Evolutionary conservation across 2,888 invertebrate genomes (phyloP).

Genomic region (Bombyx huttoni): DNA sequence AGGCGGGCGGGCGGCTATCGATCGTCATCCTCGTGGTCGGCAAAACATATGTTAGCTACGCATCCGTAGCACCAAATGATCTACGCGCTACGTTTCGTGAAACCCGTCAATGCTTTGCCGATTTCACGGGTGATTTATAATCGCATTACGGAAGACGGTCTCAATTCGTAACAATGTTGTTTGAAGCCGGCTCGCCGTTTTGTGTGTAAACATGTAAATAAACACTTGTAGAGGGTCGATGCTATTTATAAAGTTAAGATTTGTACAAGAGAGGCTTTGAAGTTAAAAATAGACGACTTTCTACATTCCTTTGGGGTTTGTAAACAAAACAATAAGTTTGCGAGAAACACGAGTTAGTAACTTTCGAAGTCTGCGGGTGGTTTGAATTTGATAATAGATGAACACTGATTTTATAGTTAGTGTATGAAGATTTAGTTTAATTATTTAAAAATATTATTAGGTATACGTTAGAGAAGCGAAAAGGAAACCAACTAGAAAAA

Average conservation of each 20-base stretch:
- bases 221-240: constrained; percentile 48
- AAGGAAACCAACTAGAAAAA: too few species aligned
- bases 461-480: too few species aligned
- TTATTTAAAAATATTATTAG: too few species aligned
- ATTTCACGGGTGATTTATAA: constrained; percentile 20
- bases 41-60: constrained; percentile 59
- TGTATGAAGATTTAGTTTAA: too few species aligned
- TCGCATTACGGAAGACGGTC: constrained; percentile 15
- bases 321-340: background rate
- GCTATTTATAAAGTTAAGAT: background rate
- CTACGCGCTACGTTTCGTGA: constrained; percentile 30
- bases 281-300: background rate
- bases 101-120: constrained; percentile 18
- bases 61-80: constrained; percentile 33
- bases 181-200: constrained; percentile 12
- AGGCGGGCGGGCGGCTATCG: constrained; percentile 43
- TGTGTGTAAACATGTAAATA: constrained; percentile 45
- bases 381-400: background rate
- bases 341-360: background rate
- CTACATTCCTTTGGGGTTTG: background rate
- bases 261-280: background rate
- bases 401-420: too few species aligned
- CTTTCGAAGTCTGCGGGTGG: background rate
- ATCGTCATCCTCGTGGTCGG: constrained; percentile 54
- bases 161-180: constrained; percentile 14